Evolutionary conservation across 2,113 vertebrate species (phyloP).

Genomic region (Gorilla gorilla): DNA sequence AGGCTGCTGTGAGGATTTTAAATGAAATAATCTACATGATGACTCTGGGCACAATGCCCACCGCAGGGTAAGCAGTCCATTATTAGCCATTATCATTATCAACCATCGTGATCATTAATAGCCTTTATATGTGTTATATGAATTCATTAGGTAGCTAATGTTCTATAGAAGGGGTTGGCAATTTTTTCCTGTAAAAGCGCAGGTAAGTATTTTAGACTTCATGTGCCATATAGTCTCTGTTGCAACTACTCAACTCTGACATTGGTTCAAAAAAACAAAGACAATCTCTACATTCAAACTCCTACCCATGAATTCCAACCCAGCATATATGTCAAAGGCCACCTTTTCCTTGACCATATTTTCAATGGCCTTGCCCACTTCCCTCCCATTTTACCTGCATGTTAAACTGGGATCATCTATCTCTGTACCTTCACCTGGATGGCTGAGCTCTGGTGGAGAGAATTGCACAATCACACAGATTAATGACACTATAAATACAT

Average conservation of each 20-base stretch:
- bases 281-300: neutral
- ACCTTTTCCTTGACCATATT: neutral
- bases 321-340: neutral
- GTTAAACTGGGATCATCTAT: neutral
- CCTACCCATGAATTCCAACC: neutral
- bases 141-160: neutral
- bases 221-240: neutral
- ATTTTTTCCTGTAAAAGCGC: neutral
- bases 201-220: neutral
- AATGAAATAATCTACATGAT: neutral
- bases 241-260: neutral
- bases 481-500: neutral
- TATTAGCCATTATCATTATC: neutral
- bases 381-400: neutral
- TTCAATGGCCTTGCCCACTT: neutral
- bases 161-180: neutral
- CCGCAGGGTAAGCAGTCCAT: neutral
- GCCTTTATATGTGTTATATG: neutral
- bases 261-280: neutral
- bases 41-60: neutral
- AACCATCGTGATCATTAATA: neutral
- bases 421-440: neutral
- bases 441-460: neutral
- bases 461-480: neutral
- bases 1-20: neutral